phyloP scores from a whole-genome alignment of 2,797 vertebrate genomes.

The Ibycter americanus region DNA sequence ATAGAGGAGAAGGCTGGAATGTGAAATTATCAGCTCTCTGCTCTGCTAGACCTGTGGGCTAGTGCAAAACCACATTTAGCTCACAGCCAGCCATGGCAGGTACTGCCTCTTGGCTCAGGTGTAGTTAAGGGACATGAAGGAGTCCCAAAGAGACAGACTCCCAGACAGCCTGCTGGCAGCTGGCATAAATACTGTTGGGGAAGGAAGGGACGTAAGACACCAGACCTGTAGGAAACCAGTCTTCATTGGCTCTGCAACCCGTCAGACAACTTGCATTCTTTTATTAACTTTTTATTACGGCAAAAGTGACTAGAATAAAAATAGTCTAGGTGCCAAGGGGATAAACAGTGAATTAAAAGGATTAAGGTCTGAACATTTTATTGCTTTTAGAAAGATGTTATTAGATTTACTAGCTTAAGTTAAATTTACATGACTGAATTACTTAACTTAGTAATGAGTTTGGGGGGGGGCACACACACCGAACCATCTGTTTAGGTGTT shows the following conservation, averaged over 20 bases:
- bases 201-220: neutral
- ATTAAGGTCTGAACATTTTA: constrained; percentile 55
- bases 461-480: neutral
- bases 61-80: neutral
- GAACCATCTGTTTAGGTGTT: constrained; percentile 21
- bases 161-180: neutral
- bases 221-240: neutral
- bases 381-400: constrained; percentile 57
- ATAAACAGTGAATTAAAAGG: constrained; percentile 65
- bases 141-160: neutral
- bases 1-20: neutral
- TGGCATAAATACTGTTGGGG: neutral
- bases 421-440: constrained; percentile 42
- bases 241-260: neutral
- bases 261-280: neutral
- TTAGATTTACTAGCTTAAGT: constrained; percentile 57
- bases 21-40: neutral
- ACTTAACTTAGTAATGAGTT: constrained; percentile 40
- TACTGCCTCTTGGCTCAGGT: neutral
- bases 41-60: neutral
- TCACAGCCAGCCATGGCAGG: neutral
- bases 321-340: constrained; percentile 47
- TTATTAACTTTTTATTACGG: constrained; percentile 24
- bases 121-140: neutral
- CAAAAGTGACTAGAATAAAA: constrained; percentile 53